Percentiles rank a stretch among this genome's conserved stretches.
phyloP scores from a whole-genome alignment of 1,140 invertebrate genomes.

The Branchinecta lindahli region DNA sequence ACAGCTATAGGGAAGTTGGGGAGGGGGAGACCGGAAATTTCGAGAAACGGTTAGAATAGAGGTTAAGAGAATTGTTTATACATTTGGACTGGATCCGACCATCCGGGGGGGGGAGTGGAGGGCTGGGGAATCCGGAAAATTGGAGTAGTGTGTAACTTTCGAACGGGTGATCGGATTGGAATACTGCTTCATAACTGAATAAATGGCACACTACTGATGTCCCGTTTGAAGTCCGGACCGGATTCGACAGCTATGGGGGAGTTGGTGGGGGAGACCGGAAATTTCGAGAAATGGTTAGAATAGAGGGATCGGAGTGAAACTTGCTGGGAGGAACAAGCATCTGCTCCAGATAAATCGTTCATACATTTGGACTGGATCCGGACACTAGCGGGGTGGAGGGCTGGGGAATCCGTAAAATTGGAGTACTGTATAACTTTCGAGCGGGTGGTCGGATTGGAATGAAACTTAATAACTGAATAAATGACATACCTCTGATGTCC shows the following conservation, averaged over 20 bases:
- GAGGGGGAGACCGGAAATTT: too few relatives aligned
- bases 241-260: background rate
- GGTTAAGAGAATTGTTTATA: too few relatives aligned
- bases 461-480: too few relatives aligned
- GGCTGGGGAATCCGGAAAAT: background rate
- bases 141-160: background rate
- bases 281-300: background rate
- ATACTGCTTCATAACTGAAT: too few relatives aligned
- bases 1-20: too few relatives aligned
- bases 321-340: background rate
- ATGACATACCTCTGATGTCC: too few relatives aligned
- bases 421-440: background rate
- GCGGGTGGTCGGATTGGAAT: background rate
- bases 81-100: too few relatives aligned
- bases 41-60: too few relatives aligned
- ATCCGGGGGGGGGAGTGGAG: background rate
- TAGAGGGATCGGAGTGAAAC: background rate
- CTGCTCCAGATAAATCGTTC: too few relatives aligned
- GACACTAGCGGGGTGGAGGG: background rate
- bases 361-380: background rate
- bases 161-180: constrained; percentile 9
- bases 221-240: background rate
- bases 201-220: too few relatives aligned
- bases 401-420: background rate
- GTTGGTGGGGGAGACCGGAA: background rate